Evolutionary conservation across 2,888 invertebrate genomes (phyloP).

Genomic region (Drosophila birchii): DNA sequence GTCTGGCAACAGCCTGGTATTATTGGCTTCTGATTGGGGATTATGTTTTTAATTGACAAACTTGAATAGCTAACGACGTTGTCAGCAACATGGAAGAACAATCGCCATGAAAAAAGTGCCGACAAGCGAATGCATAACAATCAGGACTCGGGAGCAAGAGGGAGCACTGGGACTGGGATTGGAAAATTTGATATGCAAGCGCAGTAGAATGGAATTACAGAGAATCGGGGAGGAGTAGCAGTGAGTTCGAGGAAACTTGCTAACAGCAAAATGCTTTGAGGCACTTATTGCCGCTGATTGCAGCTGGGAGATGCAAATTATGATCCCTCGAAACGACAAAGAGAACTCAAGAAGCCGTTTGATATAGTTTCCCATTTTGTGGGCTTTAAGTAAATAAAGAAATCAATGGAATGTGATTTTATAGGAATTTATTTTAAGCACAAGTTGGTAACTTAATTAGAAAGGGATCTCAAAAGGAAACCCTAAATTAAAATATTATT

Average conservation of each 20-base stretch:
- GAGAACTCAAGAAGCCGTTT: slow-evolving; percentile 9
- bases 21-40: slow-evolving; percentile 81
- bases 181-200: slow-evolving; percentile 32
- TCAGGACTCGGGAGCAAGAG: slow-evolving; percentile 19
- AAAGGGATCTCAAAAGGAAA: no score
- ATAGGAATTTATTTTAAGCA: no score
- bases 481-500: no score
- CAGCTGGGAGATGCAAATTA: slow-evolving; percentile 20
- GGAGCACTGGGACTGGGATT: slow-evolving; percentile 1
- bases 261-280: slow-evolving; percentile 30
- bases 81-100: slow-evolving; percentile 69
- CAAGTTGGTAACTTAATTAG: no score
- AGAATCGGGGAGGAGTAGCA: neutral
- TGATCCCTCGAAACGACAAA: slow-evolving; percentile 10
- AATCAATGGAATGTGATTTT: neutral
- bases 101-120: slow-evolving; percentile 67
- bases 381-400: neutral
- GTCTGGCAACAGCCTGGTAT: slow-evolving; percentile 60
- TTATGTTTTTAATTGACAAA: slow-evolving; percentile 80
- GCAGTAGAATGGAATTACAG: slow-evolving; percentile 19
- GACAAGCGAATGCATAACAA: slow-evolving; percentile 78
- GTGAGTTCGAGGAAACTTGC: slow-evolving; percentile 10
- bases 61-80: slow-evolving; percentile 80
- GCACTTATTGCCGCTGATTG: slow-evolving; percentile 37
- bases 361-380: neutral